Evolutionary conservation across 2,797 vertebrate species (phyloP).

Genomic region (Basileuterus tristriatus): DNA sequence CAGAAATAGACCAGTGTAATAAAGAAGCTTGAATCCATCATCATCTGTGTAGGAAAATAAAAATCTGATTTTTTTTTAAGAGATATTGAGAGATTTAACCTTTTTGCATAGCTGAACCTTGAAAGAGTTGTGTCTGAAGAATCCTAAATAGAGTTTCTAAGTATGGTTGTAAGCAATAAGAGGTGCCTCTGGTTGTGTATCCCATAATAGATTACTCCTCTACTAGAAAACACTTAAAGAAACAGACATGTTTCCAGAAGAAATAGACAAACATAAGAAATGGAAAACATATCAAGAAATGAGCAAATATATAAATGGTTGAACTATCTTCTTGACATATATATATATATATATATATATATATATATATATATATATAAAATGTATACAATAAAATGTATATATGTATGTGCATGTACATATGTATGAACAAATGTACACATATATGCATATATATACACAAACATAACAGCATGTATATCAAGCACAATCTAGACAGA

Average conservation of each 20-base stretch:
- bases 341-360: not conserved
- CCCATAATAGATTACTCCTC: not conserved
- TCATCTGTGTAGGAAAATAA: not conserved
- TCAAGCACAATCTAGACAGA: not conserved
- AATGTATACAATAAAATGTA: not conserved
- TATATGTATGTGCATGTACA: rapidly evolving
- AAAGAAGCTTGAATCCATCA: not conserved
- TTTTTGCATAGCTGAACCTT: not conserved
- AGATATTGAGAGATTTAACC: not conserved
- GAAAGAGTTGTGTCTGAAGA: not conserved
- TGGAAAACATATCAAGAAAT: not conserved
- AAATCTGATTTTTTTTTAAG: not conserved
- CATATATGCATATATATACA: not conserved
- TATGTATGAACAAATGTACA: not conserved
- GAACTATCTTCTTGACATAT: not conserved
- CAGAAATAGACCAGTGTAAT: not conserved
- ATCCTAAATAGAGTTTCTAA: not conserved
- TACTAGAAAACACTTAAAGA: not conserved
- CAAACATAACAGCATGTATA: rapidly evolving
- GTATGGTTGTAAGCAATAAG: not conserved
- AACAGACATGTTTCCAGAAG: not conserved
- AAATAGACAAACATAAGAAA: not conserved
- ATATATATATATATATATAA: not conserved
- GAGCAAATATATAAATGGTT: not conserved
- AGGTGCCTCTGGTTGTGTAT: not conserved